These are phyloP conservation scores for Conger conger DNA, from an alignment of 2,113 vertebrate species.

Conservation along the genomic window DNA sequence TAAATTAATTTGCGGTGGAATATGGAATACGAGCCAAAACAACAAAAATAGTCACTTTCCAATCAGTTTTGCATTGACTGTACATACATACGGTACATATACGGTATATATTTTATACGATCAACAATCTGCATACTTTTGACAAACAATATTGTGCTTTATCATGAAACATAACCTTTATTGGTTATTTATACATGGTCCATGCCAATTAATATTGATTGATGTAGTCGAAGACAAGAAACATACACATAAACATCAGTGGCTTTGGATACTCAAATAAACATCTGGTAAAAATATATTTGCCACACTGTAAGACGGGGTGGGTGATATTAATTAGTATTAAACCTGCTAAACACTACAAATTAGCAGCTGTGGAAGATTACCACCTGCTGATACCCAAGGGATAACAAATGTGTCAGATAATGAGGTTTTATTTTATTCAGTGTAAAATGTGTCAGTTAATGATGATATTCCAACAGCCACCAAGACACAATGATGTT, in stretches of 20 bases:
- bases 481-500: neutral
- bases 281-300: neutral
- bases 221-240: neutral
- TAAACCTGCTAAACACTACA: neutral
- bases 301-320: neutral
- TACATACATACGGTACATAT: too few relatives aligned
- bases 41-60: too few relatives aligned
- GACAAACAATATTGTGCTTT: neutral
- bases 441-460: neutral
- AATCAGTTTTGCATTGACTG: too few relatives aligned
- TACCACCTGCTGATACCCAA: neutral
- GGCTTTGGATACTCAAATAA: neutral
- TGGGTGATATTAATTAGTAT: neutral
- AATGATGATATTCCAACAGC: neutral
- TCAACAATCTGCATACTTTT: neutral
- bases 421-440: neutral
- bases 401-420: neutral
- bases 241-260: neutral
- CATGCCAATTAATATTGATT: neutral
- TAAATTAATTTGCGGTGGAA: too few relatives aligned
- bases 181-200: neutral
- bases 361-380: neutral
- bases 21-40: too few relatives aligned
- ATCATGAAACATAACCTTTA: neutral
- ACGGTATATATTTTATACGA: too few relatives aligned